phyloP scores from a whole-genome alignment of 2,113 vertebrate genomes.

The Engystomops pustulosus region DNA sequence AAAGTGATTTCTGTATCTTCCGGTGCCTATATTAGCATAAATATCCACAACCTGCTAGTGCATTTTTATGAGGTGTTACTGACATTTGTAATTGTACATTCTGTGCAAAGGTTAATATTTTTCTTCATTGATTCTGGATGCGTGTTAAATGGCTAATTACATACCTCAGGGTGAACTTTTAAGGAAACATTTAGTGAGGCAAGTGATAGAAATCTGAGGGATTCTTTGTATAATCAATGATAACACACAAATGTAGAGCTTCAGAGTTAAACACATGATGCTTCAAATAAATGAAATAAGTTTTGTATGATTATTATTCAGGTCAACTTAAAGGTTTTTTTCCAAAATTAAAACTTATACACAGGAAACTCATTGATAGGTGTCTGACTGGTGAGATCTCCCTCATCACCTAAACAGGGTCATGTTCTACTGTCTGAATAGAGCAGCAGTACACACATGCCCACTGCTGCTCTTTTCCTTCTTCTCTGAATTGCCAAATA shows the following conservation, averaged over 20 bases:
- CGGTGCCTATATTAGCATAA: constrained; percentile 50
- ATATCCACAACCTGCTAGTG: constrained; percentile 48
- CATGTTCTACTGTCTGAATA: too few species aligned
- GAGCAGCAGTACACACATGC: too few species aligned
- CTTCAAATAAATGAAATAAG: too few species aligned
- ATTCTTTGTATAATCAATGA: not conserved
- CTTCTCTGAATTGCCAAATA: too few species aligned
- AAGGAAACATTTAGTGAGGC: constrained; percentile 43
- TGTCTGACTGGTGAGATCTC: too few species aligned
- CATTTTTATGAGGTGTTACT: constrained; percentile 51
- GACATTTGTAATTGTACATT: constrained; percentile 53
- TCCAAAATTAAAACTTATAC: too few species aligned
- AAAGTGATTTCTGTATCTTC: constrained; percentile 33
- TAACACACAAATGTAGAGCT: not conserved
- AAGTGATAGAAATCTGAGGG: constrained; percentile 4
- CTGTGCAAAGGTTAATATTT: constrained; percentile 54
- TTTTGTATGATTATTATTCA: too few species aligned
- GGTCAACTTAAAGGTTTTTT: too few species aligned
- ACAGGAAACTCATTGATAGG: too few species aligned
- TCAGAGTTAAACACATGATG: not conserved
- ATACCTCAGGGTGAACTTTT: constrained; percentile 45
- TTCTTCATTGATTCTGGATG: constrained; percentile 45
- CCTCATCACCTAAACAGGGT: too few species aligned
- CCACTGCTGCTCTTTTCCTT: too few species aligned
- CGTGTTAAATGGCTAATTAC: constrained; percentile 57